Base-by-base conservation (phyloP, 2,797 vertebrate species). In the Notolepis coatsorum region DNA sequence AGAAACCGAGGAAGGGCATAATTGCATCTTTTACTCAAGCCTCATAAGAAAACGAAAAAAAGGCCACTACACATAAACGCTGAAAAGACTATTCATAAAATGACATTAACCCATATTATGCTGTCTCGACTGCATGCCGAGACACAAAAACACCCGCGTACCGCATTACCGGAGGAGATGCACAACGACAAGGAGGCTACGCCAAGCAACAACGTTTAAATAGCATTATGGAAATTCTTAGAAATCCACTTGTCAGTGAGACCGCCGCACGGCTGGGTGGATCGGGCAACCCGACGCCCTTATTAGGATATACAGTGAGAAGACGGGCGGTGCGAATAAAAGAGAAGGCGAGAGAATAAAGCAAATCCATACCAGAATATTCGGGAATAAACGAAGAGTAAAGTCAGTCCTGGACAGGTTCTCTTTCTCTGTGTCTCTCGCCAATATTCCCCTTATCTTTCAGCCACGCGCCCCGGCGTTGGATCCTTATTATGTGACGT, bases 401-500 rank as follows among this genome's bases (percentile, higher is more conserved):
- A 31, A 17, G 51, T 68, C 65, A 79, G 20, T 10, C 42, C 12
- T 20, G n/a, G n/a, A 18, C 43, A 18, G 7, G 12, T 10, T 42
- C 30, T 51, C 41, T 25, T 50, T 23, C 12, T 35, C 73, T 39
- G 67, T 38, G 18, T 17, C 37, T 30, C 31, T 38, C 45, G 12
- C 37, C 15, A 1, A 13, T n/a, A 15, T 10, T 17, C 21, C 6
- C 24, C 30, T 7, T 33, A 42, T 77, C 30, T 61, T 61, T 46
- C 71, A 45, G 68, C 61, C 57, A 30, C 33, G 20, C 24, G 52
- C 79, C 45, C 76, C 72, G 71, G 62, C 54, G 12, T 72, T 49
- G 63, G 76, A 28, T 81, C 82, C 84, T 83, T 81, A 73, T 79
- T 68, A 42, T 54, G 12, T 90, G 90, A 90, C 89, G 90, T 90